These are phyloP conservation scores for Lichenostomus cassidix DNA, from an alignment of 2,113 vertebrate genomes.

Conservation along the genomic window DNA sequence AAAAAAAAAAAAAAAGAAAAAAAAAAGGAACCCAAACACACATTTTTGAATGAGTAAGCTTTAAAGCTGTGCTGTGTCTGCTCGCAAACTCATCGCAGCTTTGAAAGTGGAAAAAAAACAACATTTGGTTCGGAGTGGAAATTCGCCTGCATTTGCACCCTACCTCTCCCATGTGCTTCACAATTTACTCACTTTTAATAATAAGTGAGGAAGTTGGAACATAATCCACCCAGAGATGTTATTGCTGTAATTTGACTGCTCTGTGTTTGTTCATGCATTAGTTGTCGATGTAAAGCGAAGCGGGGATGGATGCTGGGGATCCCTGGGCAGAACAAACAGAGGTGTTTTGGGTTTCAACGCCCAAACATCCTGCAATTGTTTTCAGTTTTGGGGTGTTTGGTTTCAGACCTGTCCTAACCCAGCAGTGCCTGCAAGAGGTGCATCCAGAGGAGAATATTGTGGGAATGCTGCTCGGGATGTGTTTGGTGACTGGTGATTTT, in stretches of 20 bases:
- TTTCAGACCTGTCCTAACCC: not conserved
- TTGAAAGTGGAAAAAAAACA: conserved; percentile 19
- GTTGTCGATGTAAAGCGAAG: not conserved
- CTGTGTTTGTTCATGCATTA: conserved; percentile 57
- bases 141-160: conserved; percentile 11
- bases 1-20: not conserved
- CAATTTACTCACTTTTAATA: conserved; percentile 28
- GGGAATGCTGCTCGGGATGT: not conserved
- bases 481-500: not conserved
- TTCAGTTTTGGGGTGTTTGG: not conserved
- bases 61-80: conserved; percentile 46
- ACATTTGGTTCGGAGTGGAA: conserved; percentile 31
- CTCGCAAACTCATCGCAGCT: conserved; percentile 29
- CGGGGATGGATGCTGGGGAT: not conserved
- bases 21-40: not conserved
- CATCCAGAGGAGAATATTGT: not conserved
- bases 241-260: conserved; percentile 55
- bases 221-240: conserved; percentile 62
- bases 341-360: conserved; percentile 1
- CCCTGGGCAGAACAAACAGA: not conserved
- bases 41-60: conserved; percentile 37
- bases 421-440: not conserved
- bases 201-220: conserved; percentile 35
- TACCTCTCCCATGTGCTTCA: conserved; percentile 4
- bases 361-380: not conserved